Evolutionary conservation across 2,113 vertebrate genomes (phyloP), one percentile per base, ranked within the genome.

Genomic region (Nycticryphes semicollaris): DNA sequence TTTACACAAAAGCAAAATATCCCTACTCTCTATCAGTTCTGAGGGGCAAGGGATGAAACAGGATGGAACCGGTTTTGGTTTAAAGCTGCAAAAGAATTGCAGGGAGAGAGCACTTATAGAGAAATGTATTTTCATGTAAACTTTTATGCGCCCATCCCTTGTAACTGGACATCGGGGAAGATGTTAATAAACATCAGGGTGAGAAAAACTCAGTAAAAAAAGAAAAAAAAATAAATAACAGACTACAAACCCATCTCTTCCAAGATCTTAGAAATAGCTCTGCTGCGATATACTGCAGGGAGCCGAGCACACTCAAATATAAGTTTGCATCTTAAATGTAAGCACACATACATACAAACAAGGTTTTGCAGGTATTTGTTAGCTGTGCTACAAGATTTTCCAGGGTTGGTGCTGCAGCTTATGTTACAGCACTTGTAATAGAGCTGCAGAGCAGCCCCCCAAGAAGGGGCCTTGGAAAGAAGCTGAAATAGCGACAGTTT

Each of bases 71-170:
- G 94, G 94, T 85, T 96, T 88, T 22, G 60, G 67, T 96, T 96
- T 96, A 95, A 95, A 90, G 94, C 86, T 87, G 75, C 79, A 67
- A 85, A 93, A 73, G 82, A 95, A 94, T 94, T 1, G 0, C 89
- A 59, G 50, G 45, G 85, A 93, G 79, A 95, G 66, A 89, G 91
- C 82, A 88, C 92, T 97, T 95, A 90, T 30, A n/a, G 78, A 80
- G 57, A 92, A 96, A 97, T 94, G 84, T 90, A 92, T 95, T 95
- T 97, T 66, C 94, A 96, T 87, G 93, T 96, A 96, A 97, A 97
- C 93, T 96, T 97, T 95, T 94, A 97, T 95, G 93, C 3, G 0
- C 69, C 75, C 39, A 90, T 90, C 83, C 86, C 91, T 93, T 93
- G 90, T 94, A 96, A 94, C 89, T 86, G 93, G 95, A 94, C 93